These are phyloP conservation scores for Orycteropus afer DNA, from an alignment of 2,113 vertebrate genomes.

Conservation along the genomic window DNA sequence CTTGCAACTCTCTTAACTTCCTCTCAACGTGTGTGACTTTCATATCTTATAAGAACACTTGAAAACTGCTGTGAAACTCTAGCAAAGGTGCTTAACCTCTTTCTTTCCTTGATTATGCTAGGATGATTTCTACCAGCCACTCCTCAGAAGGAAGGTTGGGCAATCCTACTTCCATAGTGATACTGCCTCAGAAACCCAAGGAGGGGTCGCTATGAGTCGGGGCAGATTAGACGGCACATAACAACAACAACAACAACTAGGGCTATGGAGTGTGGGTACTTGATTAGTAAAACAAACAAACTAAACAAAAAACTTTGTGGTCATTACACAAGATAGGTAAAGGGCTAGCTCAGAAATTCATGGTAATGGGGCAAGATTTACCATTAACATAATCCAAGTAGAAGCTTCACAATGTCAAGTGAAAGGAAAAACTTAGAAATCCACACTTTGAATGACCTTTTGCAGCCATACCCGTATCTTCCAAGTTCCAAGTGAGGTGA, in stretches of 20 bases:
- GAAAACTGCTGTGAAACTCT: neutral
- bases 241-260: no score
- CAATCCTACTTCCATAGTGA: no score
- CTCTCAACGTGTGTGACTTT: neutral
- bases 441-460: neutral
- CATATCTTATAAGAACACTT: neutral
- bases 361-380: fast-evolving
- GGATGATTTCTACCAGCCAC: neutral
- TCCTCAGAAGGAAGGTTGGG: no score
- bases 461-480: slow-evolving; percentile 76
- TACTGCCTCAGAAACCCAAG: no score
- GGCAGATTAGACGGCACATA: no score
- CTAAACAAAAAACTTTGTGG: neutral
- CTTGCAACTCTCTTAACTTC: no score
- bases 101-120: neutral
- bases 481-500: slow-evolving; percentile 40
- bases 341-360: neutral
- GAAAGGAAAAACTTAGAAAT: neutral
- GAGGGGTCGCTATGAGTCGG: no score
- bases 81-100: neutral
- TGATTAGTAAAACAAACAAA: neutral
- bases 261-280: no score
- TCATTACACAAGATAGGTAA: neutral
- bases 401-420: neutral
- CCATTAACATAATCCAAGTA: neutral